Evolutionary conservation across 2,113 vertebrate species (phyloP), one percentile per base, ranked within the genome.

Genomic region (Nerophis lumbriciformis): DNA sequence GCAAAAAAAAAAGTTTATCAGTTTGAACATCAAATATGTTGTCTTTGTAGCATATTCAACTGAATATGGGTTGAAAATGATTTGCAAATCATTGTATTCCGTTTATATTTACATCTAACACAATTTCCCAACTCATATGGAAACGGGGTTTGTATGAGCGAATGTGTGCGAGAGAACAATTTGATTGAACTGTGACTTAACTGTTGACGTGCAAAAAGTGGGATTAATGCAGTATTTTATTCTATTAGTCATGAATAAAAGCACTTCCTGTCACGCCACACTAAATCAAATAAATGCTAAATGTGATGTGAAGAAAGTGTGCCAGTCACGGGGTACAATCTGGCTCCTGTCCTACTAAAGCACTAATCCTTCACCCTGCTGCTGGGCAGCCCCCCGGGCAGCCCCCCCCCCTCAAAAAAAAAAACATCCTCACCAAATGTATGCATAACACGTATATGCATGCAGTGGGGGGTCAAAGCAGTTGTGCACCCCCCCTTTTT

Each of bases 341-440:
- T 82, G 76, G 38, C 62, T 64, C 63, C 53, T 75, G 67, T 66
- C 76, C 83, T 63, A 80, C 53, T 79, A 71, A 78, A 73, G 68
- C 61, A 73, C 14, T 83, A 85, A 87, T 88, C 83, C 72, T 66
- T 56, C 21, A 79, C 8, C 77, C 78, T 62, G 78, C 77, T 82
- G 78, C 77, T 82, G 77, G 75, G 28, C 28, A 28, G 73, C 67
- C 48, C 48, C 77, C 66, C 54, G 77, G 75, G 28, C 28, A 28
- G 73, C 67, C 48, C 48, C 77, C 66, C 54, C 47, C 36, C n/a
- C 28, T 19, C 19, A 19, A 4, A 11, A 36, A 28, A 28, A 3
- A 28, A 28, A 28, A 28, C 28, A 28, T 38, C 44, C 45, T 65
- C 38, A 56, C 47, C 50, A 56, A 63, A 56, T 12, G 10, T 49